Percentiles rank a stretch among this genome's conserved stretches.
phyloP scores from a whole-genome alignment of 2,113 vertebrate genomes.

The Equus quagga region DNA sequence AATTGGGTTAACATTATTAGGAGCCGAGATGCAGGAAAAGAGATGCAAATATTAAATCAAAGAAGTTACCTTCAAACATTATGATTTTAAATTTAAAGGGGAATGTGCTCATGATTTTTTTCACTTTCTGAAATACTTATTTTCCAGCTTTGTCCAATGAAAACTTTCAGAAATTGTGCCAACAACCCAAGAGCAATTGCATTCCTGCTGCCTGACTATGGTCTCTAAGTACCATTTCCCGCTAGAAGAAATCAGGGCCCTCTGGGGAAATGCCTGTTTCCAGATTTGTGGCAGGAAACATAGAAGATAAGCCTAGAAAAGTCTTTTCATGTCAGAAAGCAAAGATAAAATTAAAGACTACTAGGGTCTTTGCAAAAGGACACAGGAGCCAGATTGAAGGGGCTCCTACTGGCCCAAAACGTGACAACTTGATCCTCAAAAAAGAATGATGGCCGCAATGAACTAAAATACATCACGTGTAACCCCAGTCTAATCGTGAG shows the following conservation, averaged over 20 bases:
- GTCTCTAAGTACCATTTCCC: background rate
- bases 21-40: background rate
- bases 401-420: background rate
- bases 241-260: background rate
- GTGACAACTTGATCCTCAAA: background rate
- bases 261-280: background rate
- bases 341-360: background rate
- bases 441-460: background rate
- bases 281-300: background rate
- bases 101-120: background rate
- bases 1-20: background rate
- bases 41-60: background rate
- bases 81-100: background rate
- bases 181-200: background rate
- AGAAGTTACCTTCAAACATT: background rate
- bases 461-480: background rate
- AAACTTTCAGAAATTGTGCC: background rate
- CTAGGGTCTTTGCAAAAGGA: background rate
- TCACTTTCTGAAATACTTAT: background rate
- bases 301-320: background rate
- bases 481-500: background rate
- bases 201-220: background rate
- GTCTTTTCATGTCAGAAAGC: background rate
- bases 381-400: background rate
- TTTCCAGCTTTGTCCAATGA: background rate